Evolutionary conservation across 2,797 vertebrate genomes (phyloP), one percentile per base, ranked within the genome.

Genomic region (Erethizon dorsatum): DNA sequence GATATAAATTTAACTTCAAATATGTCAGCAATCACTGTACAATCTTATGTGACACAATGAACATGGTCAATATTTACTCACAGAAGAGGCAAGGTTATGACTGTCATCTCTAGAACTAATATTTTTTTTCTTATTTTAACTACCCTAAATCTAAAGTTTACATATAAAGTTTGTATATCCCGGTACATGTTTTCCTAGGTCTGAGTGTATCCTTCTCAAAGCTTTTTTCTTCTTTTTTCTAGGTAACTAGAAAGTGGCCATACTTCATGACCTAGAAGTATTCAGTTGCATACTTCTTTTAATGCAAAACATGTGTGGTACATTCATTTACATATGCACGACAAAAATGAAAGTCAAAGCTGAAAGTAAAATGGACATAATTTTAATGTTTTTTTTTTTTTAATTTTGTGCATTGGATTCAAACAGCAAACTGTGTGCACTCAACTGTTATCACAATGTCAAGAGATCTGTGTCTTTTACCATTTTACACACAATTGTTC

Each of bases 341-440:
- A 69, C 54, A 95, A 96, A 96, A 97, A 97, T 90, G 57, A 96
- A 95, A 61, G 52, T 93, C 97, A 97, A 98, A 98, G 96, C 94
- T 98, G 97, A 98, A 98, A 98, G 97, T 98, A 98, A 98, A 99
- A 98, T 94, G 97, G 98, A 98, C 94, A 95, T 96, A 97, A 99
- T 98, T 99, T 98, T 99, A 99, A 99, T 99, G 97, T 94, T 98
- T 93, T 97, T 95, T 93, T 97, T 95, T 98, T 98, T 91, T 90
- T 98, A 99, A 99, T 99, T 98, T 99, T 99, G 99, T 99, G 99
- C 99, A 99, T 99, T 99, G 98, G 99, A 99, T 99, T 99, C 98
- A 99, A 99, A 99, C 99, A 99, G 99, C 99, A 99, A 99, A 99
- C 99, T 99, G 99, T 99, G 99, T 99, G 99, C 99, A 99, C 99